Evolutionary conservation across 2,797 vertebrate species (phyloP).

Genomic region (Columba guinea): DNA sequence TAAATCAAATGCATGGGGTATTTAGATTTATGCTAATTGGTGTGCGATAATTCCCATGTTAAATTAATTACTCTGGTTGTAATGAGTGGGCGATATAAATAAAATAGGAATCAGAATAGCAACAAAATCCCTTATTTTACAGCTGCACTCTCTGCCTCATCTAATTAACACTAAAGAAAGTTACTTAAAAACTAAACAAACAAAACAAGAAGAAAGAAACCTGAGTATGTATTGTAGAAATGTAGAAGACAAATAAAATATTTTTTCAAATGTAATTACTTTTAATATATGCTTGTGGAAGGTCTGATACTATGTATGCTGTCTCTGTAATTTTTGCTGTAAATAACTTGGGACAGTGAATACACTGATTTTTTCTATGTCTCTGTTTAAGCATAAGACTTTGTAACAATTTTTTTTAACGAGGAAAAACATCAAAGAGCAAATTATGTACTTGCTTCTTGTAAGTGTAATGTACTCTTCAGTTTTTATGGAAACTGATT

Average conservation of each 20-base stretch:
- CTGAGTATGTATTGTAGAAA: slow-evolving; percentile 83
- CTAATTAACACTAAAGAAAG: slow-evolving; percentile 64
- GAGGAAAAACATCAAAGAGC: slow-evolving; percentile 86
- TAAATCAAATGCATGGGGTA: slow-evolving; percentile 1
- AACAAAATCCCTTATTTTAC: slow-evolving; percentile 64
- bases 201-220: slow-evolving; percentile 71
- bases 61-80: slow-evolving; percentile 3
- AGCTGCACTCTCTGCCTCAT: slow-evolving; percentile 72
- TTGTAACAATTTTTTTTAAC: slow-evolving; percentile 97
- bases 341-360: slow-evolving; percentile 91
- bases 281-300: slow-evolving; percentile 85
- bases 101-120: slow-evolving; percentile 44
- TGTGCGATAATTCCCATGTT: slow-evolving; percentile 21
- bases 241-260: slow-evolving; percentile 84
- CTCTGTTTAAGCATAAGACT: slow-evolving; percentile 92
- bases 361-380: slow-evolving; percentile 91
- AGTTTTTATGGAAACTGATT: slow-evolving; percentile 79
- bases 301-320: slow-evolving; percentile 78
- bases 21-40: background rate
- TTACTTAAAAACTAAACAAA: slow-evolving; percentile 63
- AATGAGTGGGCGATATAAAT: background rate
- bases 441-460: slow-evolving; percentile 87
- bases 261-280: slow-evolving; percentile 86
- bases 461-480: slow-evolving; percentile 76
- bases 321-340: slow-evolving; percentile 91